Evolutionary conservation across 2,888 invertebrate genomes (phyloP).

Genomic region (Rhingia campestris): DNA sequence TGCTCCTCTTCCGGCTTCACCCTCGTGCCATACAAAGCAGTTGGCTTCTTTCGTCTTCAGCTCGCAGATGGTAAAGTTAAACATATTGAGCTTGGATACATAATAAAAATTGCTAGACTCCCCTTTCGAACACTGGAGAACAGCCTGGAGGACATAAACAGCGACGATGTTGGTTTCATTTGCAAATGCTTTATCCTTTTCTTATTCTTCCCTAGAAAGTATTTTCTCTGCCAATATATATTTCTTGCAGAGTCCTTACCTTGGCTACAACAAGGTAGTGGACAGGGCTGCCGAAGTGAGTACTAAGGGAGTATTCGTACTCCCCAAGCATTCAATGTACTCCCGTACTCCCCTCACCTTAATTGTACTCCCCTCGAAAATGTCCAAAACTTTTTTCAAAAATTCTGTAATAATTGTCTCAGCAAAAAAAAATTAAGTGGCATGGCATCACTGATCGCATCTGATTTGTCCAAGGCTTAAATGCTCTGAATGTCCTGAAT

Average conservation of each 20-base stretch:
- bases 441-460: no score
- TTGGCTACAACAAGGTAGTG: no score
- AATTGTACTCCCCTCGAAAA: no score
- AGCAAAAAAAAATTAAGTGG: no score
- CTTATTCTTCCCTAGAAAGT: slow-evolving; percentile 36
- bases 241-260: slow-evolving; percentile 67
- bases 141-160: slow-evolving; percentile 77
- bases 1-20: slow-evolving; percentile 50
- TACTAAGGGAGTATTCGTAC: no score
- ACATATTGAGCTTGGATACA: slow-evolving; percentile 76
- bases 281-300: no score
- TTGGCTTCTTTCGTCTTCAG: slow-evolving; percentile 67
- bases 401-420: no score
- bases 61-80: slow-evolving; percentile 77
- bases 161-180: slow-evolving; percentile 67
- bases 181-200: slow-evolving; percentile 75
- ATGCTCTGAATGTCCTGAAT: no score
- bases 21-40: slow-evolving; percentile 79
- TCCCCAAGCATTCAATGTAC: no score
- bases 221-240: slow-evolving; percentile 76
- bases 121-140: slow-evolving; percentile 78
- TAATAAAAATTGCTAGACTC: slow-evolving; percentile 77
- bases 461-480: no score
- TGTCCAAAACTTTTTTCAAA: no score
- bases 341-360: no score